Base-by-base conservation (phyloP, 2,888 invertebrate genomes). In the Sympetrum striolatum region DNA sequence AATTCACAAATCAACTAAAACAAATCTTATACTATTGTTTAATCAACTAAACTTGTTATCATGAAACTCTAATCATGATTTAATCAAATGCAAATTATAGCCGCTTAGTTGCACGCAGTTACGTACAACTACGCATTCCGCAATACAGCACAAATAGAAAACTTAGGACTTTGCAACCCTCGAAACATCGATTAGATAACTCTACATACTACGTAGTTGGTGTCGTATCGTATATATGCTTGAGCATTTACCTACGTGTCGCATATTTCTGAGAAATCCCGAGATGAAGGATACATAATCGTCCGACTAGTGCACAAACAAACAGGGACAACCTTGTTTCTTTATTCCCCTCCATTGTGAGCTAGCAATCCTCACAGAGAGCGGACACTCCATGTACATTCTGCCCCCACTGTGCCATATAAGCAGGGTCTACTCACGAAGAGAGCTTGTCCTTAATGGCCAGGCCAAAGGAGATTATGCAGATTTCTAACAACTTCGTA, bases 391-490 rank as follows among this genome's bases (percentile, higher is more conserved):
- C 37, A 86, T 35, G 64, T 60, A 86, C 58, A 86, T 53, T 60
- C 22, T 64, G 58, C 60, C 86, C 58, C 60, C 60, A 5, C 60
- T 15, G 0, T 60, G 35, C 44, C 35, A 86, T 64, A 64, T 86
- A 86, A 86, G 86, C 86, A 64, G 86, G 39, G 58, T 37, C 60
- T 60, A 53, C 60, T 86, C 86, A 10, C 86, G 12, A 53, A 53
- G 82, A 82, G 31, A 31, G 86, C 35, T 37, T 35, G 53, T 37
- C 86, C 86, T 86, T 86, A 86, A 86, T 86, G 86, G 86, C 86
- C 86, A 60, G 64, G 86, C 58, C 86, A 64, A 86, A 86, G 86
- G 86, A 86, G 86, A 60, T 86, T 86, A 86, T 86, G 86, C 64
- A 86, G 64, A 86, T 86, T 86, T 86, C 58, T 35, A 37, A 60